These are phyloP conservation scores for Prionchulus punctatus DNA, from an alignment of 2,888 invertebrate species.

Conservation along the genomic window DNA sequence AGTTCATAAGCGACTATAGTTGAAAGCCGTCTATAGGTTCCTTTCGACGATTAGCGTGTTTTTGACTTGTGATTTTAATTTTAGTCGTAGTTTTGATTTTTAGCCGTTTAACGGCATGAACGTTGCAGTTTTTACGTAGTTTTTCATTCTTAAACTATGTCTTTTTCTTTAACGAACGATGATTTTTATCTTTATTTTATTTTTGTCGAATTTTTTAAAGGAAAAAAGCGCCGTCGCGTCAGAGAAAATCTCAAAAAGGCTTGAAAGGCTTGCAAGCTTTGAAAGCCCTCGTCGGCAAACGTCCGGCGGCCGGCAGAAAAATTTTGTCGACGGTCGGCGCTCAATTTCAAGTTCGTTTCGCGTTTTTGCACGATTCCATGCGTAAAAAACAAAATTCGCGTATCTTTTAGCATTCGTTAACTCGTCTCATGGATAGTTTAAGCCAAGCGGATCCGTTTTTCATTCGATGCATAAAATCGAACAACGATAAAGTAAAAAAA, in stretches of 20 bases:
- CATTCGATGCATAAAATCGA: constrained; percentile 83
- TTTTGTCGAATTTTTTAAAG: too few relatives aligned
- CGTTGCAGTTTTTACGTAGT: too few relatives aligned
- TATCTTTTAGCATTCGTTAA: constrained; percentile 59
- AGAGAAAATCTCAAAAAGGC: constrained; percentile 35
- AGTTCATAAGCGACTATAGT: too few relatives aligned
- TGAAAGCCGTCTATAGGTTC: too few relatives aligned
- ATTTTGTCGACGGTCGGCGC: constrained; percentile 77
- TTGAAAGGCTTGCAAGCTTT: constrained; percentile 76
- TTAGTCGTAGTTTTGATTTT: too few relatives aligned
- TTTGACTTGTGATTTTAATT: too few relatives aligned
- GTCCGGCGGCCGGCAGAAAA: constrained; percentile 32
- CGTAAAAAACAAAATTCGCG: not conserved
- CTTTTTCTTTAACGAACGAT: too few relatives aligned
- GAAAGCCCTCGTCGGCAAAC: constrained; percentile 58
- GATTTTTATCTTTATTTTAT: too few relatives aligned
- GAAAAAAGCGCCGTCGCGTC: not conserved
- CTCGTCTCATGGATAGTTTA: constrained; percentile 76
- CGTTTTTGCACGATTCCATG: not conserved
- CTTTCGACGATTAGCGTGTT: too few relatives aligned
- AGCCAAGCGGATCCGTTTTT: constrained; percentile 74
- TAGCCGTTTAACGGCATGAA: too few relatives aligned
- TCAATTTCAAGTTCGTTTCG: constrained; percentile 49
- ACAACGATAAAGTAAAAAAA: constrained; percentile 56
- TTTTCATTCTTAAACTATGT: too few relatives aligned